Evolutionary conservation across 2,113 vertebrate genomes (phyloP).

Genomic region (Gymnocephalus cernua): DNA sequence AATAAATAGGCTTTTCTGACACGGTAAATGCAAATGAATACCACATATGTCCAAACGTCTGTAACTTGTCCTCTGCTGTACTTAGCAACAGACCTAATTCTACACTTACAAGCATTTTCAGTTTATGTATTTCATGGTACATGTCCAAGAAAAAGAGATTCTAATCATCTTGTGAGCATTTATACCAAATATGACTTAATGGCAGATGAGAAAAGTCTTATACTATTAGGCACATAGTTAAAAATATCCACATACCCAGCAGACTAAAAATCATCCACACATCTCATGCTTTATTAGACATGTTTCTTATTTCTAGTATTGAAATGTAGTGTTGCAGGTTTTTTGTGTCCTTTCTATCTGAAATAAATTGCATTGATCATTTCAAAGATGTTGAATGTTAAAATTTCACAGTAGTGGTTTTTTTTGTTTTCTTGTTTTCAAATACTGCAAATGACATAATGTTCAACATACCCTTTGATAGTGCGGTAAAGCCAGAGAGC

Average conservation of each 20-base stretch:
- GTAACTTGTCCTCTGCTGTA: background rate
- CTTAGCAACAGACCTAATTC: background rate
- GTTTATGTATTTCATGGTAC: too few species aligned
- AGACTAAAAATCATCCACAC: background rate
- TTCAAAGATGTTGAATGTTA: background rate
- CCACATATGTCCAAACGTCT: background rate
- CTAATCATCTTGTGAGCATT: background rate
- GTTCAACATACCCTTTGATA: slow-evolving; percentile 83
- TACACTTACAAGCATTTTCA: background rate
- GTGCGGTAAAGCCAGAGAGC: slow-evolving; percentile 83
- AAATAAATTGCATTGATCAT: background rate
- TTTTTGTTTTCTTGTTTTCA: background rate
- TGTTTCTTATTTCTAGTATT: background rate
- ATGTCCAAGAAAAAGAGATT: background rate
- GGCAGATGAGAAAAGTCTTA: background rate
- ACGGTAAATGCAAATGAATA: background rate
- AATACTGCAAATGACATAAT: slow-evolving; percentile 1
- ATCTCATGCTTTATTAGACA: background rate
- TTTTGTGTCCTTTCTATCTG: background rate
- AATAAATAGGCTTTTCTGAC: background rate
- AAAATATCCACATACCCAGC: background rate
- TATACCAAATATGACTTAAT: background rate
- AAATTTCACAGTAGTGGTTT: background rate
- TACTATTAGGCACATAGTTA: background rate
- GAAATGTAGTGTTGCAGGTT: background rate